Base-by-base conservation (phyloP, 2,113 vertebrate genomes). In the Zootoca vivipara region DNA sequence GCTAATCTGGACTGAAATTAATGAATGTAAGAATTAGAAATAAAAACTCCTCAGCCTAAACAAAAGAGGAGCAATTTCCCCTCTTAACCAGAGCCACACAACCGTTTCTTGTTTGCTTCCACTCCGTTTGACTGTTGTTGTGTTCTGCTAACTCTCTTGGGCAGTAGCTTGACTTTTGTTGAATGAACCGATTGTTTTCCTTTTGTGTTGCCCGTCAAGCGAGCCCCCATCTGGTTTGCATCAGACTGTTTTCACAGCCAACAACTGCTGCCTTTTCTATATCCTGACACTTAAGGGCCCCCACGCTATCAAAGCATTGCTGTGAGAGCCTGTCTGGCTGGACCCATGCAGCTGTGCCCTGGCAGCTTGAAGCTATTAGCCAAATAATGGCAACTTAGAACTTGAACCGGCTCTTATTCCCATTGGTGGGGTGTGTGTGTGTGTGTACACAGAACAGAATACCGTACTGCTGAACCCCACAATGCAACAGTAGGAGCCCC, bases 231-330 rank as follows among this genome's bases (percentile, higher is more conserved):
- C 98, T 98, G 98, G 97, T 98, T 98, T 97, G 94, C 96, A 98
- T 98, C 97, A 98, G 97, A 97, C 96, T 97, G 96, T 97, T 97
- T 98, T 98, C 97, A 97, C 97, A 97, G 97, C 97, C 97, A 98
- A 90, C 96, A 96, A 96, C 96, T 95, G 96, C 97, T 97, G 97
- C 97, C 96, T 97, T 97, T 97, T 96, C 96, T 96, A 93, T 97
- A 97, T 96, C 96, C 97, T 97, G 96, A 97, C 97, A 97, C 97
- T 97, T 97, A 79, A 94, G 96, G 96, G 96, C 97, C 96, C 72
- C 96, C 96, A 92, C 89, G 90, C 96, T 97, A 96, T 97, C 97
- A 97, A 97, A 97, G 96, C 96, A 93, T 94, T 94, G 95, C 97
- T 96, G 92, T 85, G 94, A 93, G 94, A 96, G 96, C 93, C 95